Conservation (phyloP, 2,113 vertebrate species). For the Phasianus colchicus region DNA sequence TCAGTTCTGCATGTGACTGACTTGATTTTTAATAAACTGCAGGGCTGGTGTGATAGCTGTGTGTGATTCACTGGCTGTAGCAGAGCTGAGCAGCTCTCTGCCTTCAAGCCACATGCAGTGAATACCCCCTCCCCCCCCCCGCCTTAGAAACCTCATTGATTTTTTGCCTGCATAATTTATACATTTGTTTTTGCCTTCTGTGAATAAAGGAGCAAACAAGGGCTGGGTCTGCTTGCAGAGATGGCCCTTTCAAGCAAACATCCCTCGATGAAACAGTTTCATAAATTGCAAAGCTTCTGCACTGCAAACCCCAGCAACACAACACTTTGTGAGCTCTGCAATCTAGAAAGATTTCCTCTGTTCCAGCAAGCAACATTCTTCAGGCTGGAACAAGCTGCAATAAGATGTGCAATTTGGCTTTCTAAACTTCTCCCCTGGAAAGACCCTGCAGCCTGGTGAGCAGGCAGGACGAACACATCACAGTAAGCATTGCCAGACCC, state of each 20-base stretch:
- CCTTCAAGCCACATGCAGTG: background rate
- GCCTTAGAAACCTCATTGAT: conserved; percentile 14
- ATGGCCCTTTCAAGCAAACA: background rate
- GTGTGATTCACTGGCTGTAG: background rate
- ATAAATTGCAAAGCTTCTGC: background rate
- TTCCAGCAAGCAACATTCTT: background rate
- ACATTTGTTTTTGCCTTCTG: background rate
- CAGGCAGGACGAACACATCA: too few relatives aligned
- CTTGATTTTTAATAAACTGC: conserved; percentile 46
- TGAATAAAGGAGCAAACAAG: background rate
- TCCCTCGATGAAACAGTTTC: background rate
- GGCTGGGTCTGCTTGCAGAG: background rate
- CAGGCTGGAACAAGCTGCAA: background rate
- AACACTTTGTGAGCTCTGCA: background rate
- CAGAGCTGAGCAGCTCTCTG: background rate
- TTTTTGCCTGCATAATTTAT: conserved; percentile 24
- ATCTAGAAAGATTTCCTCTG: background rate
- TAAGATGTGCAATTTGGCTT: background rate
- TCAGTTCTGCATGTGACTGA: conserved; percentile 16
- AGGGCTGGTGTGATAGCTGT: background rate
- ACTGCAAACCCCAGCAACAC: background rate
- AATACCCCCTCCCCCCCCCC: background rate
- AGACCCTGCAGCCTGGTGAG: background rate
- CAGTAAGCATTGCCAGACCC: background rate
- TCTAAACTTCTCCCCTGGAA: background rate